Evolutionary conservation across 2,888 invertebrate genomes (phyloP), one percentile per base, ranked within the genome.

Genomic region (Priocnemis perturbator): DNA sequence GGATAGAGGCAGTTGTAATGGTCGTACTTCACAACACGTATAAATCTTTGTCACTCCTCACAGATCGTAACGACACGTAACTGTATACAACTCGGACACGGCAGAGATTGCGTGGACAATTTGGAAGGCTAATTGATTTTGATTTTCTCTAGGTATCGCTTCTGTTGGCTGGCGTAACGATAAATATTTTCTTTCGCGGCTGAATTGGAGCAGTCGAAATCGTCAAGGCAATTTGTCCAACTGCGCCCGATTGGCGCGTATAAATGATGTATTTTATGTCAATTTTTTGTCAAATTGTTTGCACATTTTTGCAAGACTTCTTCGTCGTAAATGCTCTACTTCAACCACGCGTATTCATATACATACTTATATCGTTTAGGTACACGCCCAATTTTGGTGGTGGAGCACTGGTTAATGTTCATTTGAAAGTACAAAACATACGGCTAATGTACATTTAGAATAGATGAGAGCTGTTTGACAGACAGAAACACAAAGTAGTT

Each of bases 101-200:
- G 45, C 30, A 30, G 53, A 60, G 14, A 68, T 50, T 45, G 55
- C 52, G 37, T 26, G 20, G 53, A 11, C 61, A 19, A 30, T 58
- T 58, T 61, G 15, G 59, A 60, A 26, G 52, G 50, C 65, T 64
- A 60, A 69, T 76, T 78, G 26, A 67, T 74, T 78, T 67, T 62
- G 17, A n/a, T 79, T 71, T 79, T 66, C 37, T 37, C 71, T 79
- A 81, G 77, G 79, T 77, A 77, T 78, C 77, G 84, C 83, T 85
- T 85, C 76, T 83, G 71, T 81, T 82, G 81, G 81, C 81, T 83
- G 81, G 62, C 76, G 71, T 74, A 70, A 69, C 55, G 66, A 65
- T 68, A 64, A 57, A 58, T 59, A 60, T 50, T 37, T 37, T 37
- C 37, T 37, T 37, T 37, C 37, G 37, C 37, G 37, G 7, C 37